Evolutionary conservation across 2,113 vertebrate species (phyloP).

Genomic region (Caretta caretta): DNA sequence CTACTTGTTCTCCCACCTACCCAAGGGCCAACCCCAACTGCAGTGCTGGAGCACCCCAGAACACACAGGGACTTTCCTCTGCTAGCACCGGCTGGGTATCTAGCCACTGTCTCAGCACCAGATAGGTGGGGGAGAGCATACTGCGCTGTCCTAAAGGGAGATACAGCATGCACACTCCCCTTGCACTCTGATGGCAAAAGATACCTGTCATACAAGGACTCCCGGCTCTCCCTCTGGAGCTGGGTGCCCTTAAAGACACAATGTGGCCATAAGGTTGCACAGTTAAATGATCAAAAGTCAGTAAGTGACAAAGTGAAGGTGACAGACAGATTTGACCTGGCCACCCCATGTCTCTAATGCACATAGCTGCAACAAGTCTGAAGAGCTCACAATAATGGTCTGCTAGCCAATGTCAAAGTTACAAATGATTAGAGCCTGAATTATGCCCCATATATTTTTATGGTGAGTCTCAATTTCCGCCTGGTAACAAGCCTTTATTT

Average conservation of each 20-base stretch:
- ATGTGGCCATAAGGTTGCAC: neutral
- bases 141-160: neutral
- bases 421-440: neutral
- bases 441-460: neutral
- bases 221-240: neutral
- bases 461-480: neutral
- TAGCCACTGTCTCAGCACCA: neutral
- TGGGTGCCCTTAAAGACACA: neutral
- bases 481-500: neutral
- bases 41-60: neutral
- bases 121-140: neutral
- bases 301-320: rapidly evolving
- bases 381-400: neutral
- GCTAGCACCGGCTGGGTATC: neutral
- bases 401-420: neutral
- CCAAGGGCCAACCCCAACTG: neutral
- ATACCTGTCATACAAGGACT: neutral
- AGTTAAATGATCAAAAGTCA: neutral
- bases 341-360: neutral
- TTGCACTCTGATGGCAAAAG: neutral
- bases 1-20: neutral
- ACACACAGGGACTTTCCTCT: neutral
- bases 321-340: neutral
- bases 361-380: neutral
- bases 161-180: neutral